Evolutionary conservation across 2,888 invertebrate genomes (phyloP).

Genomic region (Morpho achilles): DNA sequence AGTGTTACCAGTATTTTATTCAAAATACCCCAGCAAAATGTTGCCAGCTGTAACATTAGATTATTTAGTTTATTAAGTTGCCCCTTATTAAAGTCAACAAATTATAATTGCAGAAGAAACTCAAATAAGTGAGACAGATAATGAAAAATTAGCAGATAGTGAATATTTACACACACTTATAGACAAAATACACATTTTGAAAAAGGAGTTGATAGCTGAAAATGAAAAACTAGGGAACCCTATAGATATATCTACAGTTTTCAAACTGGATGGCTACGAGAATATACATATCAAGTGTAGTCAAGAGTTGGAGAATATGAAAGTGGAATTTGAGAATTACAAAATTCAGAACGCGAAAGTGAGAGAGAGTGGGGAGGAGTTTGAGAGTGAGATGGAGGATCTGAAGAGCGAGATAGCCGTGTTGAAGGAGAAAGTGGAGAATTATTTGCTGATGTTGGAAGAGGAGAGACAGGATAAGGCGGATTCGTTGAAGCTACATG

Average conservation of each 20-base stretch:
- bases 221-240: constrained; percentile 81
- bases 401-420: constrained; percentile 81
- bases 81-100: too few species aligned
- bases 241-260: constrained; percentile 78
- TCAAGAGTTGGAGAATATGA: constrained; percentile 81
- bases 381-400: constrained; percentile 56
- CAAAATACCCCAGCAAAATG: too few species aligned
- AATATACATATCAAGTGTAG: constrained; percentile 78
- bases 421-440: constrained; percentile 83
- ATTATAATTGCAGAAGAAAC: constrained; percentile 32
- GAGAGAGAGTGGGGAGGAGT: constrained; percentile 42
- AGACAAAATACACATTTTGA: constrained; percentile 82
- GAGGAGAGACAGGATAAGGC: constrained; percentile 82
- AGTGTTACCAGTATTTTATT: too few species aligned
- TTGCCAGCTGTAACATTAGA: too few species aligned
- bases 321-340: constrained; percentile 83
- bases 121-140: constrained; percentile 64
- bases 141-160: constrained; percentile 63
- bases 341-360: constrained; percentile 29
- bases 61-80: too few species aligned
- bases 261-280: constrained; percentile 63
- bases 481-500: constrained; percentile 76
- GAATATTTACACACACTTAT: constrained; percentile 79
- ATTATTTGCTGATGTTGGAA: constrained; percentile 80
- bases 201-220: constrained; percentile 79